Base-by-base conservation (phyloP, 2,113 vertebrate genomes). In the Oryzias celebensis region DNA sequence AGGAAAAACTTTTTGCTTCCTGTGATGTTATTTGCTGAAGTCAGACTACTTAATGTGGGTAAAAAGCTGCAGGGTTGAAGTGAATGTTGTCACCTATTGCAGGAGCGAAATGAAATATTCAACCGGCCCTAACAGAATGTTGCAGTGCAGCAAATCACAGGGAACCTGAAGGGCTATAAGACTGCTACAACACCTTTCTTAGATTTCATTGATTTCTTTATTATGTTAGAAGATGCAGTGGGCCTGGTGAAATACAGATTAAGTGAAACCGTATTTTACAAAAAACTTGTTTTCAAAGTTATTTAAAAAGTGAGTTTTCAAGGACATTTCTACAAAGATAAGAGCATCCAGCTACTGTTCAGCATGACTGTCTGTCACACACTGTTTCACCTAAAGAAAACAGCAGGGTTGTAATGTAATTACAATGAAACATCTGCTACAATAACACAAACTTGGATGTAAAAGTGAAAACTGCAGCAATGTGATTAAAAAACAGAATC, bases 31-130 rank as follows among this genome's bases (percentile, higher is more conserved):
- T 52, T 52, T 63, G 42, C 52, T 4, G 22, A 48, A 46, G 41
- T 75, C 65, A 62, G 20, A 49, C 4, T 14, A 56, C 47, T 57
- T 65, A 60, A 69, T 54, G 43, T 71, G 44, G 49, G 28, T 46
- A 36, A 36, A 36, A 36, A 36, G 36, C 36, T 36, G 36, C 36
- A 36, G 36, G 8, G 36, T 12, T 36, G 36, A 36, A 36, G 36
- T 36, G 36, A 36, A 36, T 36, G 36, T 36, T 36, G 36, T 36
- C 36, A 10, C 36, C 8, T 15, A 58, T 73, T 57, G 53, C 57
- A 62, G 73, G 70, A 72, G n/a, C 51, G 24, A 58, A 62, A 62
- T 68, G 44, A 78, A 70, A 72, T 47, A 67, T n/a, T 67, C 56
- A 57, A 51, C 45, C 50, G 58, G 42, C 57, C 42, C 68, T 71